Base-by-base conservation (phyloP, 2,888 invertebrate genomes). In the Drosophila macrospina region DNA sequence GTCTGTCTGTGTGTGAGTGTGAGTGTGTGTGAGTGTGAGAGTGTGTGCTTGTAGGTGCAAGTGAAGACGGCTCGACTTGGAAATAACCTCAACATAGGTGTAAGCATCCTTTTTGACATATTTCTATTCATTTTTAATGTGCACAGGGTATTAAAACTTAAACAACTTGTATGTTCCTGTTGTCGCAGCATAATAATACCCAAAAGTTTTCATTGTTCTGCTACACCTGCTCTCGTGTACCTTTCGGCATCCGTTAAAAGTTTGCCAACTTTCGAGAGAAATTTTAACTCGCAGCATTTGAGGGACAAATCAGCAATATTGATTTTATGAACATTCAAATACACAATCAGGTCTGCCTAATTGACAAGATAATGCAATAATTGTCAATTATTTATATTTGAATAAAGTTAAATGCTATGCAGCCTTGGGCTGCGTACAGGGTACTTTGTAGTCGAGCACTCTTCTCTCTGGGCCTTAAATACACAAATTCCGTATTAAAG, bases 151-250 rank as follows among this genome's bases (percentile, higher is more conserved):
- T 47, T 32, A 7, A 16, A 47, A 6, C 16, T 10, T 0, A 1
- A 6, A 5, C 7, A 20, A 16, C 32, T 47, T 47, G 16, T 7
- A 41, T n/a, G n/a, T n/a, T 11, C 11, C 7, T 32, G 16, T n/a
- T 16, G 10, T 10, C 11, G 32, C 32, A 5, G 32, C 32, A 32
- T 47, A 20, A 30, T 32, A 20, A 47, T 20, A 47, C 16, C 30
- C 6, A 6, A 47, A 47, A 47, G 47, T 47, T 47, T 47, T 24
- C n/a, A 11, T 41, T 16, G 32, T 30, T 11, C 28, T 5, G 28
- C 15, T 30, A 30, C 47, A 47, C 47, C 47, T 47, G 47, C 47
- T 47, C 32, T 47, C n/a, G n/a, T 16, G n/a, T 32, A 32, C 47
- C 45, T 47, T 32, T 47, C 32, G 47, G 32, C 30, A 47, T 32